These are phyloP conservation scores for Cyprinus carpio DNA, from an alignment of 2,113 vertebrate genomes.

Conservation along the genomic window DNA sequence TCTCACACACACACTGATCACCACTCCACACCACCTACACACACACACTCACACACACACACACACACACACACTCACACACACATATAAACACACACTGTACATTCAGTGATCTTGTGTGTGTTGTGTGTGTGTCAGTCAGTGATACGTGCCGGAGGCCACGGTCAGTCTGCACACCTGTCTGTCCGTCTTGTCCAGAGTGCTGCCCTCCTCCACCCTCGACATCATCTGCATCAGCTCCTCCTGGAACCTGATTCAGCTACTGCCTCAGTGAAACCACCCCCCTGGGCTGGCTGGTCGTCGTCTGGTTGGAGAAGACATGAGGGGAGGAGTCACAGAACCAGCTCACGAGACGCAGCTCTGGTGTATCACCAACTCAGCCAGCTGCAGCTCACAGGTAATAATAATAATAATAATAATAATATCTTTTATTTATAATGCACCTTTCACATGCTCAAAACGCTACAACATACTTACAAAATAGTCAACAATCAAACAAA, in stretches of 20 bases:
- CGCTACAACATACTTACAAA: too few species aligned
- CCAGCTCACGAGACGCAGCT: slow-evolving; percentile 87
- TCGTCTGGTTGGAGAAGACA: slow-evolving; percentile 85
- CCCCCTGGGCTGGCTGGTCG: slow-evolving; percentile 91
- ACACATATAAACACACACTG: too few species aligned
- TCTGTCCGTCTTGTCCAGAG: slow-evolving; percentile 85
- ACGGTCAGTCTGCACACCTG: slow-evolving; percentile 88
- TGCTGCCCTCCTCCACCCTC: slow-evolving; percentile 84
- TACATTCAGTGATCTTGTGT: neutral
- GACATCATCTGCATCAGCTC: slow-evolving; percentile 92
- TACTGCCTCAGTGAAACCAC: slow-evolving; percentile 90
- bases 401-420: too few species aligned
- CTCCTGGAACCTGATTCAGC: slow-evolving; percentile 94
- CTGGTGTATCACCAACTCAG: slow-evolving; percentile 91
- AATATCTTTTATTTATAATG: too few species aligned
- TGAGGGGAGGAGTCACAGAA: slow-evolving; percentile 91
- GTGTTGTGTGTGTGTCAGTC: slow-evolving; percentile 66
- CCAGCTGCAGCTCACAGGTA: slow-evolving; percentile 95
- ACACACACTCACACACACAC: too few species aligned
- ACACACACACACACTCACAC: too few species aligned
- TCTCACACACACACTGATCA: neutral
- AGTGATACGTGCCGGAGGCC: slow-evolving; percentile 88
- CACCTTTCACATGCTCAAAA: too few species aligned
- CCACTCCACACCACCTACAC: too few species aligned
- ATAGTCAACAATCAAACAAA: too few species aligned